Evolutionary conservation across 2,797 vertebrate species (phyloP).

Genomic region (Sebastolobus altivelis): DNA sequence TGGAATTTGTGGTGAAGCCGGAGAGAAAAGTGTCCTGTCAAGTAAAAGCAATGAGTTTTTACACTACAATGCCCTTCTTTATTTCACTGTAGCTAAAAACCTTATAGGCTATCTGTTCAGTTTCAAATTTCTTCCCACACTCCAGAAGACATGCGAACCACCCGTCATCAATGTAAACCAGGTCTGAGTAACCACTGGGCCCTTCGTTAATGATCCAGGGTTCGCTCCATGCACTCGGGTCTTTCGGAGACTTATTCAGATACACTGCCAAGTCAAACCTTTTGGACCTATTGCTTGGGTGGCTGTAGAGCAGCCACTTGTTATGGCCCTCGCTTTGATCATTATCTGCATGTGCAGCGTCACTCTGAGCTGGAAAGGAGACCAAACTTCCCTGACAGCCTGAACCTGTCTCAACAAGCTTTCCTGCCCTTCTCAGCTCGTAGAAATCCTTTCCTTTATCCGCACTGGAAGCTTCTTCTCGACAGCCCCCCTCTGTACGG

Average conservation of each 20-base stretch:
- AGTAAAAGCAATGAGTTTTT: not conserved
- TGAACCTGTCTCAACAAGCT: not conserved
- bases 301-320: slow-evolving; percentile 86
- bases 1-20: no score
- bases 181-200: slow-evolving; percentile 87
- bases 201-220: slow-evolving; percentile 75
- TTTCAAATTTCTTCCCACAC: not conserved
- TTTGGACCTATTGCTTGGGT: not conserved
- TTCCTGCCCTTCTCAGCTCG: not conserved
- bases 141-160: slow-evolving; percentile 24
- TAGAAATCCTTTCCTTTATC: not conserved
- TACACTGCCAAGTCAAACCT: slow-evolving; percentile 15
- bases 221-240: slow-evolving; percentile 63
- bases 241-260: slow-evolving; percentile 38
- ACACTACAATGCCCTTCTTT: not conserved
- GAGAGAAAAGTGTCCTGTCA: not conserved
- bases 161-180: slow-evolving; percentile 59
- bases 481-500: not conserved
- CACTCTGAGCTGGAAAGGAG: slow-evolving; percentile 31
- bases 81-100: not conserved
- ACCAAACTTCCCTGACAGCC: slow-evolving; percentile 46
- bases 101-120: not conserved
- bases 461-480: slow-evolving; percentile 1
- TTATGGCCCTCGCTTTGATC: not conserved
- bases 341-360: not conserved